Base-by-base conservation (phyloP, 2,797 vertebrate species). In the Phoebastria nigripes region DNA sequence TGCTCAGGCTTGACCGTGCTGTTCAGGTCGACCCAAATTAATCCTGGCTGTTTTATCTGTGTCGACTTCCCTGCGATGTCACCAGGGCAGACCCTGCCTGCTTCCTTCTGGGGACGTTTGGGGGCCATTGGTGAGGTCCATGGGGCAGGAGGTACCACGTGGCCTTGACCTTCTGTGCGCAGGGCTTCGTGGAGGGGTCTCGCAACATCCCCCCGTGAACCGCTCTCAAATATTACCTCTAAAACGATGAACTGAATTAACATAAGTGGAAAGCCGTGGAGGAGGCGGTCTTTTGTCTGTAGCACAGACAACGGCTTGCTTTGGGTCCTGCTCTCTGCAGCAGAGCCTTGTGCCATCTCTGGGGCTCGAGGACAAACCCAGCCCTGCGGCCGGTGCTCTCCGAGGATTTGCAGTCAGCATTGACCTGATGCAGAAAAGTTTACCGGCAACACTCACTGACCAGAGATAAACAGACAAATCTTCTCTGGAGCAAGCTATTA, bases 401-500 rank as follows among this genome's bases (percentile, higher is more conserved):
- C 4, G 0, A 59, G 80, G 67, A 14, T 47, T 35, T 61, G 85
- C 69, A 20, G 25, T 47, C 4, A 11, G 44, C 63, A 19, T 15
- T 59, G 91, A 59, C 52, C 76, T 0, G 4, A 2, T 14, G 66
- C 52, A 20, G 31, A 33, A 29, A 28, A 52, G 19, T 67, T 90
- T 51, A 33, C 15, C 11, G 25, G 52, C 49, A 52, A 4, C 2
- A 0, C 69, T 59, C 49, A 0, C 51, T 66, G 85, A 24, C 76
- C 11, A 1, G 69, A 79, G 62, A 49, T 69, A 87, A 58, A 59
- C 25, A 88, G 80, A 33, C 54, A 70, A 28, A 63, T 70, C 81
- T 71, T 25, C 84, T 86, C 85, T 84, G 82, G 82, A 88, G 70
- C 74, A 80, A 93, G 12, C 73, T 67, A 9, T 67, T 90, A 89